A percentile compares a stretch with the other conserved stretches of the same genome.
Conservation (phyloP, 2,113 vertebrate species). For the Neodontobutis hainanensis region DNA sequence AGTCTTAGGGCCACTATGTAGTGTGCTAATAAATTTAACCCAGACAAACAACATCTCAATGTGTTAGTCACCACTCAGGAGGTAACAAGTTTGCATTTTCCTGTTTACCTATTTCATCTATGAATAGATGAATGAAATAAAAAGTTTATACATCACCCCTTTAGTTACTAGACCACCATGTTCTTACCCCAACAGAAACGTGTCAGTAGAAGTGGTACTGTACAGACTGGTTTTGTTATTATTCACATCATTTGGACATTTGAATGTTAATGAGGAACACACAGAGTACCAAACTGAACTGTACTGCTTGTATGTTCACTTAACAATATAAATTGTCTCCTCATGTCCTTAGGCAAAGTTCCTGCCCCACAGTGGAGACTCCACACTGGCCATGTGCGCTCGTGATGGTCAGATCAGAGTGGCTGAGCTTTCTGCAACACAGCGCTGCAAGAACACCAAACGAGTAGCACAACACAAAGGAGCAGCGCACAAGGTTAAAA, state of each 20-base stretch:
- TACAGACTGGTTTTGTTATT: neutral
- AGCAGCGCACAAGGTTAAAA: slow-evolving; percentile 90
- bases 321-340: neutral
- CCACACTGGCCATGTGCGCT: slow-evolving; percentile 94
- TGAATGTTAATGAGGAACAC: too few relatives aligned
- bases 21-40: too few relatives aligned
- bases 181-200: neutral
- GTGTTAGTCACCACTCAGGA: too few relatives aligned
- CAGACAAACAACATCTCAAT: too few relatives aligned
- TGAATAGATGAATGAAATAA: too few relatives aligned
- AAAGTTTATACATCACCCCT: too few relatives aligned
- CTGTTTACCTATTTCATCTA: too few relatives aligned
- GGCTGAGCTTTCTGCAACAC: slow-evolving; percentile 92
- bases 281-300: too few relatives aligned
- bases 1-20: too few relatives aligned
- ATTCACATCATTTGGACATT: too few relatives aligned
- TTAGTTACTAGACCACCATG: neutral
- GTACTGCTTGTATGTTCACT: too few relatives aligned
- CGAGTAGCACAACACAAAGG: slow-evolving; percentile 95
- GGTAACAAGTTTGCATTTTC: too few relatives aligned
- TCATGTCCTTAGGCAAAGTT: slow-evolving; percentile 87
- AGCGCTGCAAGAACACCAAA: slow-evolving; percentile 96
- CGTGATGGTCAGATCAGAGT: slow-evolving; percentile 94
- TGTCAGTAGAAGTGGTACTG: neutral
- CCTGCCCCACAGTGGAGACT: slow-evolving; percentile 95